Percentiles rank a stretch among this genome's conserved stretches.
Conservation (phyloP, 2,113 vertebrate genomes). For the Osmerus mordax region DNA sequence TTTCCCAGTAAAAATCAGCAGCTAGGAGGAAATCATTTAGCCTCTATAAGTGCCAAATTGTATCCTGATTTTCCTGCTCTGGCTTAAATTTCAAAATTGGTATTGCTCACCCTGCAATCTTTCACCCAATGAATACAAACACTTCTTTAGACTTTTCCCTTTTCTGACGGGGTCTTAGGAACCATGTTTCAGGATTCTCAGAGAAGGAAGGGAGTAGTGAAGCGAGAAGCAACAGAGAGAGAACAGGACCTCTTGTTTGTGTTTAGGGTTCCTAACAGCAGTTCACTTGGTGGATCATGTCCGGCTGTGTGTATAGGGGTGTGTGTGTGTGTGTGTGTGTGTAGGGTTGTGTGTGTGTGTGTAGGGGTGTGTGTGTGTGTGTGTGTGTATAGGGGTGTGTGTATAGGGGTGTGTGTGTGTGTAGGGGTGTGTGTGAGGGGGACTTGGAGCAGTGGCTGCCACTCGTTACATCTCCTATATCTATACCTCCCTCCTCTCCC, state of each 20-base stretch:
- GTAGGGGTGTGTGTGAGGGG: not conserved
- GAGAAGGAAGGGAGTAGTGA: not conserved
- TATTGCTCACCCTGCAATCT: conserved; percentile 86
- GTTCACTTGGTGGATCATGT: conserved; percentile 37
- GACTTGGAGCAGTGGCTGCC: not conserved
- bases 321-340: conserved; percentile 4
- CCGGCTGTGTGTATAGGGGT: conserved; percentile 11
- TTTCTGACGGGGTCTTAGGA: conserved; percentile 69
- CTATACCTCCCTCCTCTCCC: not conserved
- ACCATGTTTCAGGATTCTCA: conserved; percentile 77
- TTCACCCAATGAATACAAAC: conserved; percentile 87
- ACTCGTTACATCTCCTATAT: conserved; percentile 18
- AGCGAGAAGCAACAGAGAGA: not conserved
- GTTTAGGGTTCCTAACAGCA: not conserved
- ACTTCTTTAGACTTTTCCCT: conserved; percentile 67
- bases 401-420: not conserved
- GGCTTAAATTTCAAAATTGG: conserved; percentile 85
- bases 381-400: not conserved
- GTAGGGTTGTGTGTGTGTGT: not conserved
- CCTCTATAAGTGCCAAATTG: conserved; percentile 89
- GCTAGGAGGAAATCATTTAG: conserved; percentile 92
- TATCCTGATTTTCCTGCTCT: conserved; percentile 90
- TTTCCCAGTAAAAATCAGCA: conserved; percentile 95
- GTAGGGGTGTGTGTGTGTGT: not conserved
- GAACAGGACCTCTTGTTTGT: not conserved